phyloP scores from a whole-genome alignment of 2,888 invertebrate genomes.

The Tetranychus truncatus region DNA sequence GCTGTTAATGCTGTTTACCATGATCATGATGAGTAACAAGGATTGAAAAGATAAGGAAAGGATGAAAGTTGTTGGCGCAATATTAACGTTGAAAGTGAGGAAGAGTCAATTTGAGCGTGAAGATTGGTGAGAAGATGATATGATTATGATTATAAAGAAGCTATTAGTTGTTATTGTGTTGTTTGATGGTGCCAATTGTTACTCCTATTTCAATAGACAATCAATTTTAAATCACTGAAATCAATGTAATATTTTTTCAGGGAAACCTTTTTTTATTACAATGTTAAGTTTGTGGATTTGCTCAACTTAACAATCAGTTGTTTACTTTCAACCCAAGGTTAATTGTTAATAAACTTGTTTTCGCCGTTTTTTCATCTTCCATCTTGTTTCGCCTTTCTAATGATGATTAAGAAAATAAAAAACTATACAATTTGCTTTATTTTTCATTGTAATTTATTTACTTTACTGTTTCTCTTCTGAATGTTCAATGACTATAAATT shows the following conservation, averaged over 20 bases:
- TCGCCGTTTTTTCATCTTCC: neutral
- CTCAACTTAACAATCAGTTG: neutral
- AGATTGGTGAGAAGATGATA: neutral
- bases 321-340: neutral
- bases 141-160: neutral
- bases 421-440: no score
- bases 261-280: neutral
- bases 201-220: neutral
- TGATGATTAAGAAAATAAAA: no score
- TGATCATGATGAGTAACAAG: no score
- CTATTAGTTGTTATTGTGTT: neutral
- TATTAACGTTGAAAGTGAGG: neutral
- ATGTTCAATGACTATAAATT: no score
- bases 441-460: no score
- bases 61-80: neutral
- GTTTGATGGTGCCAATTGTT: neutral
- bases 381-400: no score
- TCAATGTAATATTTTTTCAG: neutral
- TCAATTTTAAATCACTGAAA: neutral
- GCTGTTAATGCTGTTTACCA: no score
- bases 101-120: neutral
- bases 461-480: no score
- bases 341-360: neutral
- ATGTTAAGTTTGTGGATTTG: neutral
- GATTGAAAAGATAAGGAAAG: neutral